Percentiles rank a stretch among this genome's conserved stretches.
phyloP scores from a whole-genome alignment of 2,113 vertebrate species.

The Daphoenositta chrysoptera region DNA sequence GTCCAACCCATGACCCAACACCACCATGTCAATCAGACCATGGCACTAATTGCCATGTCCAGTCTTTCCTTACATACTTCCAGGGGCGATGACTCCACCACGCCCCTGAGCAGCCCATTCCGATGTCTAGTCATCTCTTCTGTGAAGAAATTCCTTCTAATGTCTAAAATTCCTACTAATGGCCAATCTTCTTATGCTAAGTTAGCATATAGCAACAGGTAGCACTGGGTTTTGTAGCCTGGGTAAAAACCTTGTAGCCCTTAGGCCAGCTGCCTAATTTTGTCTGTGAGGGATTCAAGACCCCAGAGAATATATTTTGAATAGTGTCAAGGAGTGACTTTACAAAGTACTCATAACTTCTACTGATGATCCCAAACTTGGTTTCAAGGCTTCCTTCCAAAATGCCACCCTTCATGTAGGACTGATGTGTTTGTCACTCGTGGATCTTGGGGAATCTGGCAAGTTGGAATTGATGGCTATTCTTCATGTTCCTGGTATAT shows the following conservation, averaged over 20 bases:
- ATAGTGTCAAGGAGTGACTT: not conserved
- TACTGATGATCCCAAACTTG: not conserved
- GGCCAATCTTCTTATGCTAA: not conserved
- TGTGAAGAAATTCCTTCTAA: not conserved
- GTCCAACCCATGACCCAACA: not conserved
- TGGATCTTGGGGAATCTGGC: not conserved
- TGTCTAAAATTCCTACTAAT: not conserved
- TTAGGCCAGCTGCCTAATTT: not conserved
- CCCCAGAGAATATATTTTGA: not conserved
- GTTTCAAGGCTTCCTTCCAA: not conserved
- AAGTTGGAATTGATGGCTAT: not conserved
- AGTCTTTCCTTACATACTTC: not conserved
- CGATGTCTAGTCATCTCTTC: not conserved
- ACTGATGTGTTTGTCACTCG: not conserved
- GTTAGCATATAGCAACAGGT: not conserved
- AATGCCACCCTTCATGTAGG: not conserved
- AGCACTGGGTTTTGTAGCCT: not conserved
- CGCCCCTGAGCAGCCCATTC: not conserved
- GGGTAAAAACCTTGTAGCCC: not conserved
- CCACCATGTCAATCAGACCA: rapidly evolving
- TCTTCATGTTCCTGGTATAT: not conserved
- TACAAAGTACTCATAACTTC: not conserved
- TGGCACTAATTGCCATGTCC: not conserved
- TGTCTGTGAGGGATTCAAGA: not conserved
- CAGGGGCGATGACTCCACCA: not conserved